phyloP scores from a whole-genome alignment of 2,888 invertebrate species.

The Phoenoteleia sp. region DNA sequence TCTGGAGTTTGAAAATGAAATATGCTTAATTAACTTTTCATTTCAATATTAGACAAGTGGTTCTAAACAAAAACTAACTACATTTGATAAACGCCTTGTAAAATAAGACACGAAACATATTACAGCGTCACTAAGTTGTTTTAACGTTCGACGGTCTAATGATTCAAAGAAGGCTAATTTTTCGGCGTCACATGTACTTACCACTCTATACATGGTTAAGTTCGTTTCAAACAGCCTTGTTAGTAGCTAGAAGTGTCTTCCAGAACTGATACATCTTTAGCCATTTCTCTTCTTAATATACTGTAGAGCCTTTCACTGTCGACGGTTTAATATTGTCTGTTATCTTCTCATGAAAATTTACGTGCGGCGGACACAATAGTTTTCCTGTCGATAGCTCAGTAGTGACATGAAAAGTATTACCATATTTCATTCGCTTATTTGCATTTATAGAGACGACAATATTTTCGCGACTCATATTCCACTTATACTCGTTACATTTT shows the following conservation, averaged over 20 bases:
- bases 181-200: constrained; percentile 78
- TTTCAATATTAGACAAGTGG: too few relatives aligned
- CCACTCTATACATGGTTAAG: constrained; percentile 78
- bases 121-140: too few relatives aligned
- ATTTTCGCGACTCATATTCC: constrained; percentile 18
- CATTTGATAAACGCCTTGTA: too few relatives aligned
- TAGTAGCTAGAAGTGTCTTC: constrained; percentile 77
- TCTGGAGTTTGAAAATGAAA: too few relatives aligned
- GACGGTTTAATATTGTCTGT: constrained; percentile 79
- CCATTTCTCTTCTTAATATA: constrained; percentile 85
- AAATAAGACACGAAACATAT: too few relatives aligned
- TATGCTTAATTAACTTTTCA: too few relatives aligned
- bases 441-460: constrained; percentile 6
- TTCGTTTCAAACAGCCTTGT: constrained; percentile 74
- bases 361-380: constrained; percentile 46
- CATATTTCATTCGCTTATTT: neutral
- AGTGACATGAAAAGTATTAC: constrained; percentile 36
- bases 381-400: constrained; percentile 23
- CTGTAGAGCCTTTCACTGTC: constrained; percentile 84
- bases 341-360: constrained; percentile 72
- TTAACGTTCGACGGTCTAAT: neutral
- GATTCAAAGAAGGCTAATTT: constrained; percentile 10
- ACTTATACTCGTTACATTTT: constrained; percentile 22
- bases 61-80: too few relatives aligned
- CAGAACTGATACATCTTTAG: constrained; percentile 85